Conservation (phyloP, 1,140 invertebrate species). For the Choristoneura fumiferana region DNA sequence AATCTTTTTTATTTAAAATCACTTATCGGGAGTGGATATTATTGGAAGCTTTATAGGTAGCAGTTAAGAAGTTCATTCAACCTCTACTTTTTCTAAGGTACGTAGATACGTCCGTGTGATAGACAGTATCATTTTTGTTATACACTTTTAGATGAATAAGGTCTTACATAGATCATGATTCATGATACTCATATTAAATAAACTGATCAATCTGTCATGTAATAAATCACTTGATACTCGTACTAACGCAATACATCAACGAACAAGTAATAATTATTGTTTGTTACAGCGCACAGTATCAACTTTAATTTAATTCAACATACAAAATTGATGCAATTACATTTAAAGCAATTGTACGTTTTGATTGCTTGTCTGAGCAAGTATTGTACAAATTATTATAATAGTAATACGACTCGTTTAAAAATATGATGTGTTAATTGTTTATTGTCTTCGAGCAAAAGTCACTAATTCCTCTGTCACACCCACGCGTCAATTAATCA, state of each 20-base stretch:
- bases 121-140: not conserved
- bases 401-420: not conserved
- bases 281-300: not conserved
- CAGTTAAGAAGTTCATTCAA: too few relatives aligned
- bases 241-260: not conserved
- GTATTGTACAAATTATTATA: constrained; percentile 9
- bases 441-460: constrained; percentile 8
- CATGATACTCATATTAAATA: not conserved
- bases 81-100: too few relatives aligned
- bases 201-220: not conserved
- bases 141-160: not conserved
- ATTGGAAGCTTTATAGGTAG: too few relatives aligned
- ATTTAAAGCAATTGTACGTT: constrained; percentile 3
- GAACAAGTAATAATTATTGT: not conserved
- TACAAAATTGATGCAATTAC: constrained; percentile 12
- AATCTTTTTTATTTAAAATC: not conserved
- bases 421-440: constrained; percentile 5
- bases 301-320: constrained; percentile 11
- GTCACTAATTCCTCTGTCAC: not conserved
- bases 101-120: too few relatives aligned
- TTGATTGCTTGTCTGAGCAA: constrained; percentile 9
- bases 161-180: not conserved
- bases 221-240: constrained; percentile 1
- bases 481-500: not conserved
- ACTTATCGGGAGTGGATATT: not conserved